These are phyloP conservation scores for Elgaria multicarinata DNA, from an alignment of 2,113 vertebrate species.

Conservation along the genomic window DNA sequence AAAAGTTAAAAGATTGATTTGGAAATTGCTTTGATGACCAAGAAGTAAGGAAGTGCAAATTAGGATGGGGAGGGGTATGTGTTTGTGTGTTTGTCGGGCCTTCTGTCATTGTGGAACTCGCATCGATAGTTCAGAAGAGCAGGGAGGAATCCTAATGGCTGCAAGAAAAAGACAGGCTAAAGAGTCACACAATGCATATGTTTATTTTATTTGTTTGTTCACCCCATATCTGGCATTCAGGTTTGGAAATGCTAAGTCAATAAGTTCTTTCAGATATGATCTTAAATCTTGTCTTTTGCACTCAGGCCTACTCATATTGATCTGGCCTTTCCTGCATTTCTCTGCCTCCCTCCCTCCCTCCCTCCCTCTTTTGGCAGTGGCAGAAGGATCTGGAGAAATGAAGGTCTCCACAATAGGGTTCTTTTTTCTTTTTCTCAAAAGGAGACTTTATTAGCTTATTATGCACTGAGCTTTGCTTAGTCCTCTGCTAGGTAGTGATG, in stretches of 20 bases:
- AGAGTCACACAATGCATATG: not conserved
- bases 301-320: not conserved
- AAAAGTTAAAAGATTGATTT: slow-evolving; percentile 51
- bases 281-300: slow-evolving; percentile 29
- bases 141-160: not conserved
- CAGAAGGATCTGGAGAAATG: not conserved
- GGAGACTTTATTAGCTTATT: not conserved
- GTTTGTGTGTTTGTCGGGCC: slow-evolving; percentile 38
- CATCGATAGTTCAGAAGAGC: slow-evolving; percentile 1
- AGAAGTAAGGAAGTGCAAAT: slow-evolving; percentile 39
- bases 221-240: not conserved
- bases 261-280: slow-evolving; percentile 41
- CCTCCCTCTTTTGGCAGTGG: not conserved
- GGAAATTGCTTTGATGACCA: slow-evolving; percentile 48
- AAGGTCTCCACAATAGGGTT: not conserved
- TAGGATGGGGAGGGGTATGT: slow-evolving; percentile 7
- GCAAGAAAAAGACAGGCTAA: slow-evolving; percentile 17
- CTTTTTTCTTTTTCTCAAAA: slow-evolving; percentile 23
- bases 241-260: slow-evolving; percentile 33
- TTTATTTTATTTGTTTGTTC: slow-evolving; percentile 8
- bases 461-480: not conserved
- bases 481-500: slow-evolving; percentile 28
- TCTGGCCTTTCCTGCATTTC: slow-evolving; percentile 25
- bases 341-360: not conserved
- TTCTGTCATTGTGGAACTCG: not conserved